Percentiles rank a stretch among this genome's conserved stretches.
These are phyloP conservation scores for Dolichallabes microphthalmus DNA, from an alignment of 2,113 vertebrate genomes.

Conservation along the genomic window DNA sequence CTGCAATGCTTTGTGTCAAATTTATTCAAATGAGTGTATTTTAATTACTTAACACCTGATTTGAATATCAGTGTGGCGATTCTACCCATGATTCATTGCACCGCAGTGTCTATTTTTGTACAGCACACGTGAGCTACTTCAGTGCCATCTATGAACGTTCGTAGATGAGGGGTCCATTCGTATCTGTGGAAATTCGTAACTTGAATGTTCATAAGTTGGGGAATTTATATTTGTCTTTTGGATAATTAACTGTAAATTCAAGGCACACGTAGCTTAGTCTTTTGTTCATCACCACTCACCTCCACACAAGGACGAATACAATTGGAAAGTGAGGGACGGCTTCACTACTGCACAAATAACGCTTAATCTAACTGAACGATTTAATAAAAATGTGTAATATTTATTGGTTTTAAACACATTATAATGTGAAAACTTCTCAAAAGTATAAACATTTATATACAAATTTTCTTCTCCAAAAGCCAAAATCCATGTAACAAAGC, in stretches of 20 bases:
- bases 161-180: too few relatives aligned
- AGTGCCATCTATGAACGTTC: too few relatives aligned
- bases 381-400: neutral
- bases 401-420: conserved; percentile 7
- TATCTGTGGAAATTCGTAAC: too few relatives aligned
- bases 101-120: too few relatives aligned
- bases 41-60: too few relatives aligned
- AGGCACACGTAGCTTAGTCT: neutral
- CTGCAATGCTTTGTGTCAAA: too few relatives aligned
- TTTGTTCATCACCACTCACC: neutral
- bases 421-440: neutral
- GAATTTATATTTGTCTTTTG: neutral
- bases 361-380: too few relatives aligned
- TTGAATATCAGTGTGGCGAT: too few relatives aligned
- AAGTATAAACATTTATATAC: neutral
- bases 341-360: neutral
- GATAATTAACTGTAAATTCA: neutral
- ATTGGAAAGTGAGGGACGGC: neutral
- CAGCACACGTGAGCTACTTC: too few relatives aligned
- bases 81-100: too few relatives aligned
- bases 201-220: too few relatives aligned
- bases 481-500: neutral
- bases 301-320: neutral
- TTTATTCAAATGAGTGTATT: too few relatives aligned
- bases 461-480: neutral